Evolutionary conservation across 2,888 invertebrate species (phyloP), one percentile per base, ranked within the genome.

Genomic region (Teinopalpus imperialis): DNA sequence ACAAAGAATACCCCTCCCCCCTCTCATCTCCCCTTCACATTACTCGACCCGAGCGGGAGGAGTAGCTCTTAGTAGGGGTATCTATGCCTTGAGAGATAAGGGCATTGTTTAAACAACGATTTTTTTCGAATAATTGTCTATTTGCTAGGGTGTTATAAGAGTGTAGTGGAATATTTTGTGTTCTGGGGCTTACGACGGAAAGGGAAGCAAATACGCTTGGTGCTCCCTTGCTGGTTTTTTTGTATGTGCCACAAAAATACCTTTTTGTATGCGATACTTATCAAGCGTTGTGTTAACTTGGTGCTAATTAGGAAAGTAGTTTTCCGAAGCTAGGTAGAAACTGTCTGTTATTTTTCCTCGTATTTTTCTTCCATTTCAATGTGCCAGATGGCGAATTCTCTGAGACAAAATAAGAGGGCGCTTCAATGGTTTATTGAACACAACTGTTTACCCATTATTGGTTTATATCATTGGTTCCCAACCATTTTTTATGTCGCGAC

Each of bases 1-100:
- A 85, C 82, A 83, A 85, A 80, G 74, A 59, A 49, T 51, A 49
- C 49, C 54, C 51, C 55, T 51, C 49, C 56, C 50, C 56, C 52
- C 58, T 53, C 51, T 51, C 54, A 56, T 61, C 61, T 53, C 50
- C 50, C 32, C 21, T 14, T 16, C 14, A 56, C 59, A 53, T 45
- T 48, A 51, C 41, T 45, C 21, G 7, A 48, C 36, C 43, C 43
- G 49, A 13, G 12, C 9, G 37, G 39, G 30, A 44, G 48, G 27
- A 26, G 13, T 23, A 21, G 23, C 23, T 40, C 39, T 32, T 35
- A 52, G 57, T 54, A 45, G 61, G 61, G 68, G 69, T 63, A 64
- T 65, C 68, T 61, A 57, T 60, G 55, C 45, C 54, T 61, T 61
- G 42, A 54, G 59, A 59, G 56, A 61, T 60, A 61, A 64, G 57